Evolutionary conservation across 2,797 vertebrate genomes (phyloP), one percentile per base, ranked within the genome.

Genomic region (Coilia nasus): DNA sequence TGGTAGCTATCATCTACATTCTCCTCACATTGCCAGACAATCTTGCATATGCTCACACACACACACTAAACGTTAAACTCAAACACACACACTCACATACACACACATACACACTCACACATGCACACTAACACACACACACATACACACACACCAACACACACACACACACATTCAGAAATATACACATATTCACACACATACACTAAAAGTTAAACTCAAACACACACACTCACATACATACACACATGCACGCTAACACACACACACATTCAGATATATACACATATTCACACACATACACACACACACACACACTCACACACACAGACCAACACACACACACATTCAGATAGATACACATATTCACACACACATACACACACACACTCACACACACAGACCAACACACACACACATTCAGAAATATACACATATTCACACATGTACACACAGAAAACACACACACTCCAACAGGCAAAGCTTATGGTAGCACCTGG

Each of bases 401-500:
- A 62, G n/a, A 62, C 60, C 23, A n/a, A 62, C 60, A 62, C 60
- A 62, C 60, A 62, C 60, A 54, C 50, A 54, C 60, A 64, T 23
- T 11, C 62, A 28, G 23, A 64, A 23, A 25, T 23, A 67, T 23
- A 67, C 62, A 67, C 62, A 67, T 23, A 15, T 25, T 31, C 62
- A 67, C 62, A 31, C 62, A 67, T 25, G 25, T 17, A 35, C 83
- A 46, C 50, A 62, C n/a, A 17, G 28, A 81, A 25, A 35, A 35
- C 81, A 17, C 46, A 60, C 11, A 23, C 80, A 1, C 59, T 75
- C 28, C 41, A 54, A 35, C 59, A 19, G 14, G 31, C 28, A 75
- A 75, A 31, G 28, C 31, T 75, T 75, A 17, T 75, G 59, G 78
- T 46, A 31, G 57, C 23, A 59, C 89, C 91, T 92, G 87, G 91